Base-by-base conservation (phyloP, 2,888 invertebrate genomes). In the Heliconius hortense region DNA sequence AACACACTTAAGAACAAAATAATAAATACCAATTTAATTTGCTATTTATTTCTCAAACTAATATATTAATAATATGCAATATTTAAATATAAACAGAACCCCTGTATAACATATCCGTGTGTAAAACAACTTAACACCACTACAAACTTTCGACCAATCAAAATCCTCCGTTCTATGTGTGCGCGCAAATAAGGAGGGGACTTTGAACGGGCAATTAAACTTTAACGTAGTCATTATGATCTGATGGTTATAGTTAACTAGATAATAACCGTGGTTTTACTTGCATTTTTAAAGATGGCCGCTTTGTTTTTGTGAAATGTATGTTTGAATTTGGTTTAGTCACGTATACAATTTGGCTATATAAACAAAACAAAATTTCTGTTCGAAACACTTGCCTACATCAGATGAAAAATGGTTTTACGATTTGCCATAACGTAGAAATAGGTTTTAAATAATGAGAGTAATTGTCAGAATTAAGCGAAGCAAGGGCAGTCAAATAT, bases 91-190 rank as follows among this genome's bases (percentile, higher is more conserved):
- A 48, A 77, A 76, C 24, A 21, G 80, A 79, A 7, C 87, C 0
- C 83, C 89, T 88, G 85, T 90, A 87, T 56, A 75, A 74, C 31
- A 62, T 78, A 77, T 60, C 72, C 79, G 81, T 79, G 81, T 87
- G 82, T 85, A 84, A 86, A 87, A 86, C 85, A 81, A 83, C 83
- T 81, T 77, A 75, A 82, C 75, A 83, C 84, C 84, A 84, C 83
- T 84, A 82, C 83, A 80, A 75, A 76, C 62, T 56, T 56, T 59
- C 73, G 56, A 75, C 89, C 87, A 90, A 89, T 89, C 79, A 77
- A 73, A 72, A n/a, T 1, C 18, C 74, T 3, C 3, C 72, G 48
- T 80, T 81, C 59, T 11, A n/a, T 79, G 88, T 88, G 85, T 87
- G 86, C 31, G 86, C 48, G 66, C 74, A 76, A 74, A 76, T 77